These are phyloP conservation scores for Trimorus sp. DNA, from an alignment of 2,888 invertebrate genomes.

Conservation along the genomic window DNA sequence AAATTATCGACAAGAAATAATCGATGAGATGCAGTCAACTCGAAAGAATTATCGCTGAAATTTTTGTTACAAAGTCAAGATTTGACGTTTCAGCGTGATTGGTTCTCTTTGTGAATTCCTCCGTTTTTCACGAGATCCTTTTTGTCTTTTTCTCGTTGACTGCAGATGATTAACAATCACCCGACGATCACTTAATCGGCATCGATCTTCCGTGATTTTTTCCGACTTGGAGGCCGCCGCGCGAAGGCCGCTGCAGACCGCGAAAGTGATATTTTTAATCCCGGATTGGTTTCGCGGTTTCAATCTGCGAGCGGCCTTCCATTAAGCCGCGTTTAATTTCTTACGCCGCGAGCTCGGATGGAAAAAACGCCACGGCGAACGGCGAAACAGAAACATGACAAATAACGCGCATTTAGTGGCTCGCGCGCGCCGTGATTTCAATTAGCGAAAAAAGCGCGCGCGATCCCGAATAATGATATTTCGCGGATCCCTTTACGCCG, in stretches of 20 bases:
- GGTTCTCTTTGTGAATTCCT: too few relatives aligned
- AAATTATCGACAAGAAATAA: too few relatives aligned
- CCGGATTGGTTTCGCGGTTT: slow-evolving; percentile 18
- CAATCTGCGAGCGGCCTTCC: slow-evolving; percentile 1
- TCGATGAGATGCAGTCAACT: too few relatives aligned
- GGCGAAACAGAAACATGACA: slow-evolving; percentile 10
- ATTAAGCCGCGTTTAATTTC: slow-evolving; percentile 13
- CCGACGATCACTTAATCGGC: too few relatives aligned
- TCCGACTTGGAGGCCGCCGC: background rate
- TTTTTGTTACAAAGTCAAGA: too few relatives aligned
- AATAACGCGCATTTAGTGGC: background rate
- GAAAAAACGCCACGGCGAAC: background rate
- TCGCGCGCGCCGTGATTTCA: slow-evolving; percentile 7
- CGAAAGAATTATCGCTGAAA: too few relatives aligned
- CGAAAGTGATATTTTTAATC: slow-evolving; percentile 16
- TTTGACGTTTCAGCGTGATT: too few relatives aligned
- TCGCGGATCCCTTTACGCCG: background rate
- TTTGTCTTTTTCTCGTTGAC: too few relatives aligned
- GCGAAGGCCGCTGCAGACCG: slow-evolving; percentile 23
- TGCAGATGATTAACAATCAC: too few relatives aligned
- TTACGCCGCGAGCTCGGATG: background rate
- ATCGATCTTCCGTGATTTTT: too few relatives aligned
- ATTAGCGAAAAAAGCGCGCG: slow-evolving; percentile 12
- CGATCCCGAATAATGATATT: slow-evolving; percentile 18
- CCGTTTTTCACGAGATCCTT: too few relatives aligned